Base-by-base conservation (phyloP, 1,140 invertebrate genomes). In the Lordiphosa stackelbergi region DNA sequence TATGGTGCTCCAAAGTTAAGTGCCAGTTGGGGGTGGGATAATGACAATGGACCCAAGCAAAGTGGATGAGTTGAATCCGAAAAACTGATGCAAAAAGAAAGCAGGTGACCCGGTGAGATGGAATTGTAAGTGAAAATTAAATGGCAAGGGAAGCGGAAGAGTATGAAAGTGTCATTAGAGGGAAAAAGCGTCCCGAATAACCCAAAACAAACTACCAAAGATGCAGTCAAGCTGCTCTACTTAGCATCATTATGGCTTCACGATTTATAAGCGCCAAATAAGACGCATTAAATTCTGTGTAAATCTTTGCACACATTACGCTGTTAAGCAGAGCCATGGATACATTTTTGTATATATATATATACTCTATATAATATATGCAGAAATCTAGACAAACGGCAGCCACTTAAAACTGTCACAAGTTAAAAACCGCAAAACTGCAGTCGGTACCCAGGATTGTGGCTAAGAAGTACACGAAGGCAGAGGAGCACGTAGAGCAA, bases 361-460 rank as follows among this genome's bases (percentile, higher is more conserved):
- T 36, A 36, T 53, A 37, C 54, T 28, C 24, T 22, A 12, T 40
- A 12, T 55, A 36, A 13, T 54, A 38, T 56, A 34, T 43, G 37
- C 36, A 60, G 55, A 53, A 61, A 73, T 60, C 55, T 60, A 69
- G 74, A 79, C 74, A 79, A 79, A 79, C 74, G 77, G 72, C 66
- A 83, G 75, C 77, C 77, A 81, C 77, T 81, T 81, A 81, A 81
- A 83, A 75, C 68, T 81, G 75, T 81, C 75, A 77, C 75, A 81
- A 83, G 77, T 77, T 75, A 77, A 73, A 81, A 81, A 83, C 77
- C 77, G 64, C 77, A 75, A 83, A 31, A 69, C 66, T 74, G 70
- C 71, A 74, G 66, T 66, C 58, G 58, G 53, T 36, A 53, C 2
- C 43, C 36, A 61, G 47, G 40, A 53, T 53, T 57, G 54, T 38